Evolutionary conservation across 2,888 invertebrate species (phyloP).

Genomic region (Sinohyriopsis cumingii): DNA sequence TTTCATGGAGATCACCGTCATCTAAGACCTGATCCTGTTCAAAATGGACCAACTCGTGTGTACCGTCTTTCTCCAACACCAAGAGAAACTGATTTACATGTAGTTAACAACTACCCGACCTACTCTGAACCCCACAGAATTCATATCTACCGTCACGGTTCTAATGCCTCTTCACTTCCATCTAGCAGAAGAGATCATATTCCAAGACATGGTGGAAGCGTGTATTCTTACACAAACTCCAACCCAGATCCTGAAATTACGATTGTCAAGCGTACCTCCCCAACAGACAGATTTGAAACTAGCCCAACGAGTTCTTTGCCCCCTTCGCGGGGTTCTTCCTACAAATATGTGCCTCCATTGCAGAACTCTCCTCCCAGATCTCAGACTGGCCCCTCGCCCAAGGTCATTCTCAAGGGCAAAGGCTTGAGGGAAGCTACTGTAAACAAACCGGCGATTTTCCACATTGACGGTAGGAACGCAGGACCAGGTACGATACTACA

Average conservation of each 20-base stretch:
- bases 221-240: too few relatives aligned
- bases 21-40: constrained; percentile 12
- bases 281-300: not conserved
- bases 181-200: constrained; percentile 11
- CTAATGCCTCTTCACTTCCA: constrained; percentile 26
- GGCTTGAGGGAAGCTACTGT: constrained; percentile 59
- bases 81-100: constrained; percentile 20
- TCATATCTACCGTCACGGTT: constrained; percentile 37
- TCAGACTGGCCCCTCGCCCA: constrained; percentile 25
- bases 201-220: too few relatives aligned
- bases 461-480: constrained; percentile 55
- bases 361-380: not conserved
- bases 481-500: constrained; percentile 39
- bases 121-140: constrained; percentile 22
- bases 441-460: constrained; percentile 52
- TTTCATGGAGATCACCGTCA: too few relatives aligned
- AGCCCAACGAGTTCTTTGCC: not conserved
- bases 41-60: constrained; percentile 29
- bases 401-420: constrained; percentile 55
- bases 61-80: constrained; percentile 30
- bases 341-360: not conserved
- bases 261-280: too few relatives aligned
- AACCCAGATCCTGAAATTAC: too few relatives aligned
- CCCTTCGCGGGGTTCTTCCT: not conserved
- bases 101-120: not conserved